Conservation (phyloP, 2,113 vertebrate genomes). For the Albula goreensis region DNA sequence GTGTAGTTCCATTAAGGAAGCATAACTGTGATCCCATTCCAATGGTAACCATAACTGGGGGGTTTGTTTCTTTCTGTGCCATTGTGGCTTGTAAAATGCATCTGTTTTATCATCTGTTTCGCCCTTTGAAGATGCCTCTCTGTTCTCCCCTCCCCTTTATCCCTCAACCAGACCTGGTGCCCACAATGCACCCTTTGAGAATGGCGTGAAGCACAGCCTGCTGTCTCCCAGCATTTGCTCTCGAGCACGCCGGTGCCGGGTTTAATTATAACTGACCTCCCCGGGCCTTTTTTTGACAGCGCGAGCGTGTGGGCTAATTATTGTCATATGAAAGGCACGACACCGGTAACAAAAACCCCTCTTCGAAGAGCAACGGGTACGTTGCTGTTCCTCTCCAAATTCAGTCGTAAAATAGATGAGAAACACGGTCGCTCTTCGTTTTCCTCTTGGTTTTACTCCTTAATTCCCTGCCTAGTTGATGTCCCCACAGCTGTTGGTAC, state of each 20-base stretch:
- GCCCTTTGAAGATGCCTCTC: not conserved
- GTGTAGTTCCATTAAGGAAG: not conserved
- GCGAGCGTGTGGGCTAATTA: not conserved
- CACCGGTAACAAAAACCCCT: not conserved
- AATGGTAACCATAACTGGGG: not conserved
- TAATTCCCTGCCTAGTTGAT: not conserved
- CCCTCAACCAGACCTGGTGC: not conserved
- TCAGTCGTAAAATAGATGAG: not conserved
- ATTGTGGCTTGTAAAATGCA: slow-evolving; percentile 12
- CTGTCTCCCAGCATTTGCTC: not conserved
- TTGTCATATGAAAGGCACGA: not conserved
- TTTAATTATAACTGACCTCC: not conserved
- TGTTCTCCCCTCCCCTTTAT: not conserved
- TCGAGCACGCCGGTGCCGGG: not conserved
- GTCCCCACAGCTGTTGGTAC: slow-evolving; percentile 9
- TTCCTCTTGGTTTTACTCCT: not conserved
- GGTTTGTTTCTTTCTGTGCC: not conserved
- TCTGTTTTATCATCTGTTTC: not conserved
- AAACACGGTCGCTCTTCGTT: not conserved
- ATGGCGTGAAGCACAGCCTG: slow-evolving; percentile 28
- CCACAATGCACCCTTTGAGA: slow-evolving; percentile 51
- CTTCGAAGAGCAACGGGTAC: not conserved
- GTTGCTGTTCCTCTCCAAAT: not conserved
- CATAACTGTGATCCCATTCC: not conserved
- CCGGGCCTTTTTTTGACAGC: not conserved